Percentiles rank a stretch among this genome's conserved stretches.
Evolutionary conservation across 2,888 invertebrate species (phyloP).

Genomic region (Hydrotaea diabolus): DNA sequence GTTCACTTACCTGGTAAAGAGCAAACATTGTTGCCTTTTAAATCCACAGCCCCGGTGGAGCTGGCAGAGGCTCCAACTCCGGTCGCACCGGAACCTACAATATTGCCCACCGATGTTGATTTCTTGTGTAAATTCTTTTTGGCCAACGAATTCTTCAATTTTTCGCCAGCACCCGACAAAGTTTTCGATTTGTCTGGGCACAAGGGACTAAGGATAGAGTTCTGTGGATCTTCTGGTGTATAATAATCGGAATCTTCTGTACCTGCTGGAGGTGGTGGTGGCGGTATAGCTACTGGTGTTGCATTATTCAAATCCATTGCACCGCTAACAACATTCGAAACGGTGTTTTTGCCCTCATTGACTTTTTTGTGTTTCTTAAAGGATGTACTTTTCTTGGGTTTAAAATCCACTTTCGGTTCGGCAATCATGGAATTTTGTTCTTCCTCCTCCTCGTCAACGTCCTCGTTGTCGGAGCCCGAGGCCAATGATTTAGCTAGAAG

Average conservation of each 20-base stretch:
- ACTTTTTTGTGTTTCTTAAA: slow-evolving; percentile 68
- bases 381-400: slow-evolving; percentile 55
- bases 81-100: slow-evolving; percentile 72
- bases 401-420: slow-evolving; percentile 62
- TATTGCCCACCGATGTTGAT: slow-evolving; percentile 79
- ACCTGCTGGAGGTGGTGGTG: slow-evolving; percentile 28
- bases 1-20: slow-evolving; percentile 83
- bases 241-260: slow-evolving; percentile 89
- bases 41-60: slow-evolving; percentile 74
- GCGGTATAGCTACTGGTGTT: slow-evolving; percentile 51
- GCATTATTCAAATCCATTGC: slow-evolving; percentile 48
- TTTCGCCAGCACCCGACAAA: slow-evolving; percentile 71
- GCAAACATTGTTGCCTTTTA: slow-evolving; percentile 83
- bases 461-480: slow-evolving; percentile 57
- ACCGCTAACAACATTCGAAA: slow-evolving; percentile 46
- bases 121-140: slow-evolving; percentile 78
- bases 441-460: slow-evolving; percentile 55
- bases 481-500: slow-evolving; percentile 69
- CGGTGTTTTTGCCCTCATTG: slow-evolving; percentile 53
- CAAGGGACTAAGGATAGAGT: slow-evolving; percentile 85
- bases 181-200: slow-evolving; percentile 79
- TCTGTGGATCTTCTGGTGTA: slow-evolving; percentile 88
- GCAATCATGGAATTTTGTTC: slow-evolving; percentile 56
- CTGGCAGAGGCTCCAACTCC: slow-evolving; percentile 47
- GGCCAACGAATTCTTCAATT: slow-evolving; percentile 70